Percentiles rank a stretch among this genome's conserved stretches.
These are phyloP conservation scores for Cyprinodon diabolis DNA, from an alignment of 2,797 vertebrate genomes.

Conservation along the genomic window DNA sequence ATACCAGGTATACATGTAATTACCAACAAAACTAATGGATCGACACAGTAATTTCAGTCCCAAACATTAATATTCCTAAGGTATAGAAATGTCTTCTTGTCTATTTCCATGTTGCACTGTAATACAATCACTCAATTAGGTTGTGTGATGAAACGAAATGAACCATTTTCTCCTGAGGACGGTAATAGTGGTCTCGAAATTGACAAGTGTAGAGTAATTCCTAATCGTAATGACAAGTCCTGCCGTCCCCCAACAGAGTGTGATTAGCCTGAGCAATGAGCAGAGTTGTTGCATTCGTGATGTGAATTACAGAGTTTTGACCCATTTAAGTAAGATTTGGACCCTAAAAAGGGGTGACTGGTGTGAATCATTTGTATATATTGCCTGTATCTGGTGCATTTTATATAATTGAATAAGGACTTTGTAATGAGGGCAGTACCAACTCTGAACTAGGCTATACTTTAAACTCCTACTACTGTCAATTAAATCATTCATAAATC, in stretches of 20 bases:
- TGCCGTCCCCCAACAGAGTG: constrained; percentile 34
- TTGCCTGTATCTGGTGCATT: neutral
- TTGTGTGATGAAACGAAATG: constrained; percentile 78
- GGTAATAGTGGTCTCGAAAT: constrained; percentile 72
- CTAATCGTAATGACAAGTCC: constrained; percentile 69
- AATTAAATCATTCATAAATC: neutral
- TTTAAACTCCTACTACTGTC: no score
- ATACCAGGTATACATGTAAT: constrained; percentile 50
- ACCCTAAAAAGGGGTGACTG: neutral
- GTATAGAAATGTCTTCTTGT: constrained; percentile 63
- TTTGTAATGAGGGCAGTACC: neutral
- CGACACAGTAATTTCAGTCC: constrained; percentile 54
- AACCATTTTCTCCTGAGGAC: constrained; percentile 75
- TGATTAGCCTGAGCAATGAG: constrained; percentile 44
- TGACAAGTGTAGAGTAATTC: constrained; percentile 70
- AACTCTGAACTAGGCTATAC: neutral
- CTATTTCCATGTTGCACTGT: constrained; percentile 65
- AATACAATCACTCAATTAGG: constrained; percentile 78
- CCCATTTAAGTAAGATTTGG: neutral
- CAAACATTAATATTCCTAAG: constrained; percentile 67
- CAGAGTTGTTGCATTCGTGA: neutral
- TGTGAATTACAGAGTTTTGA: constrained; percentile 1
- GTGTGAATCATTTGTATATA: neutral
- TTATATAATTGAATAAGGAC: neutral
- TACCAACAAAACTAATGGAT: constrained; percentile 49